Percentiles rank a stretch among this genome's conserved stretches.
Evolutionary conservation across 2,113 vertebrate genomes (phyloP).

Genomic region (Mus musculus): DNA sequence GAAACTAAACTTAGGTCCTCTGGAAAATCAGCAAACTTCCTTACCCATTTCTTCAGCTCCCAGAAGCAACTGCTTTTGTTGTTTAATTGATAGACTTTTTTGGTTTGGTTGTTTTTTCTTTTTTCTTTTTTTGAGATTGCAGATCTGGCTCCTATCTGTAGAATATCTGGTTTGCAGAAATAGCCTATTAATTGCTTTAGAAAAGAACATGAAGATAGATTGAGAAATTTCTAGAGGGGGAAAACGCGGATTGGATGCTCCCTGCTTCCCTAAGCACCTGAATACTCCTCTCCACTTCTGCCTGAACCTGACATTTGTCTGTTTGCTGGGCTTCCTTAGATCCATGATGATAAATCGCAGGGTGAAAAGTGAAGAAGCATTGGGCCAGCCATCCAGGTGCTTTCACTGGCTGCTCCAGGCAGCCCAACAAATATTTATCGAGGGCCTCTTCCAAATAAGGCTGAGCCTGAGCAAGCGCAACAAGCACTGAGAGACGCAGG

Average conservation of each 20-base stretch:
- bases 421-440: conserved; percentile 38
- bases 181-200: conserved; percentile 29
- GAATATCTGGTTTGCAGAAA: not conserved
- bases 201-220: conserved; percentile 64
- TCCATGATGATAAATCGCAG: conserved; percentile 67
- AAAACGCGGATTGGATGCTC: not conserved
- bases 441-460: conserved; percentile 32
- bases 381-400: conserved; percentile 68
- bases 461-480: not conserved
- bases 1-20: not conserved
- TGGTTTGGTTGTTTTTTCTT: not conserved
- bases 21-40: not conserved
- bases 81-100: not conserved
- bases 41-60: too few species aligned
- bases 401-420: conserved; percentile 53
- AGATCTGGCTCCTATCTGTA: conserved; percentile 40
- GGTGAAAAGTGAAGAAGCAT: conserved; percentile 48
- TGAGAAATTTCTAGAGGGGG: conserved; percentile 10
- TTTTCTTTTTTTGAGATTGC: not conserved
- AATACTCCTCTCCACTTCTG: not conserved
- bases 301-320: conserved; percentile 33
- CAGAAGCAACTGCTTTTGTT: not conserved
- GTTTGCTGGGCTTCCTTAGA: conserved; percentile 67
- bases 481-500: not conserved
- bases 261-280: conserved; percentile 9